A percentile compares a stretch with the other conserved stretches of the same genome.
These are phyloP conservation scores for Geopemphigus sp. DNA, from an alignment of 1,140 invertebrate species.

Conservation along the genomic window DNA sequence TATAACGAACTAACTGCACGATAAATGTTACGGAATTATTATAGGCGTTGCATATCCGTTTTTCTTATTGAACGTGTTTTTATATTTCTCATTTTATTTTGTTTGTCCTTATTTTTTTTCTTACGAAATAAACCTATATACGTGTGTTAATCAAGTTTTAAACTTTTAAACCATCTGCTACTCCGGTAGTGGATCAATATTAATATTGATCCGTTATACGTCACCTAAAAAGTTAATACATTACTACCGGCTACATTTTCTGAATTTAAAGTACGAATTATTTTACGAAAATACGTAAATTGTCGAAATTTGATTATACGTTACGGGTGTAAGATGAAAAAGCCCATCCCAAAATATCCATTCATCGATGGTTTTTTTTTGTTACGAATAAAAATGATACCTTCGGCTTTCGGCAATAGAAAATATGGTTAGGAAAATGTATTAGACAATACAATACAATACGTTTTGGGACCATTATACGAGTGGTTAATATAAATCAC, in stretches of 20 bases:
- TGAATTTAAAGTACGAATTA: slow-evolving; percentile 3
- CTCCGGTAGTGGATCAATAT: not conserved
- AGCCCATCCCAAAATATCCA: too few species aligned
- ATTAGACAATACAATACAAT: too few species aligned
- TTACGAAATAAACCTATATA: not conserved
- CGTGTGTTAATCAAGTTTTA: not conserved
- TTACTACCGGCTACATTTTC: too few species aligned
- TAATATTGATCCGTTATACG: not conserved
- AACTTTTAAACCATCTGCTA: slow-evolving; percentile 2
- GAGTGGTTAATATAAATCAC: too few species aligned
- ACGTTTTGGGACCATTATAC: too few species aligned
- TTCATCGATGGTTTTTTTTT: too few species aligned
- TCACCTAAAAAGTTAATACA: not conserved
- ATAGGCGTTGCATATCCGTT: not conserved
- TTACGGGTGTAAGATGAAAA: too few species aligned
- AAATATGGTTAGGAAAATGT: too few species aligned
- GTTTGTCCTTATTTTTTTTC: not conserved
- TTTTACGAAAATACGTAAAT: not conserved
- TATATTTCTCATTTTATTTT: not conserved
- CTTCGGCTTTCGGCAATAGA: too few species aligned
- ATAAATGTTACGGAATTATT: not conserved
- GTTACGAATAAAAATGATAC: too few species aligned
- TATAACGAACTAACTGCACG: not conserved
- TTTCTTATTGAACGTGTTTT: not conserved
- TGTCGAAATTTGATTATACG: too few species aligned